Conservation (phyloP, 1,140 invertebrate genomes). For the Varroa destructor region DNA sequence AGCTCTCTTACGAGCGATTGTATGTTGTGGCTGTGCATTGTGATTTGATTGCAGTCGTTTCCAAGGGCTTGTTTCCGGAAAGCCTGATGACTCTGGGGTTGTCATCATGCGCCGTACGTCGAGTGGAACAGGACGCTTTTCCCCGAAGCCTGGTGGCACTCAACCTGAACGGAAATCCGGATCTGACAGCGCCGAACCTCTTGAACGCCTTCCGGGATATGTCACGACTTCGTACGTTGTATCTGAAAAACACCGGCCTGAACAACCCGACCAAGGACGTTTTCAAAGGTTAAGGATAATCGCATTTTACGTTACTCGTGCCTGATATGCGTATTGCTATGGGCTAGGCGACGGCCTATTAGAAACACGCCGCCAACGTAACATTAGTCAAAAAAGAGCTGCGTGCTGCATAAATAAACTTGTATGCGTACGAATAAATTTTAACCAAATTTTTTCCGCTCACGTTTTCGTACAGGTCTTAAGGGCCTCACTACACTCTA, state of each 20-base stretch:
- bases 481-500: slow-evolving; percentile 6
- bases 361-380: no score
- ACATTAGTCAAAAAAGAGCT: no score
- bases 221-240: not conserved
- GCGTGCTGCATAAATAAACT: no score
- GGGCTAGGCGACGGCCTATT: no score
- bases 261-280: slow-evolving; percentile 9
- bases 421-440: not conserved
- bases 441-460: not conserved
- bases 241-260: slow-evolving; percentile 7
- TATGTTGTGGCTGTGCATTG: not conserved
- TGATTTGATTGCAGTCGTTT: slow-evolving; percentile 23
- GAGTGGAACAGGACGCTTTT: slow-evolving; percentile 3
- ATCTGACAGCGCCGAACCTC: not conserved
- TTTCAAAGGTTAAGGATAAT: not conserved
- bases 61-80: slow-evolving; percentile 21
- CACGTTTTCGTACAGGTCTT: slow-evolving; percentile 4
- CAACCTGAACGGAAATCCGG: slow-evolving; percentile 17
- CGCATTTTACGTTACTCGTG: no score
- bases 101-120: slow-evolving; percentile 10
- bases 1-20: no score
- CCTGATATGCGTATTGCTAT: no score
- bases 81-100: slow-evolving; percentile 10
- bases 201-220: slow-evolving; percentile 12
- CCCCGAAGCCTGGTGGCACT: slow-evolving; percentile 11